These are phyloP conservation scores for Panthera tigris DNA, from an alignment of 2,113 vertebrate species.

Conservation along the genomic window DNA sequence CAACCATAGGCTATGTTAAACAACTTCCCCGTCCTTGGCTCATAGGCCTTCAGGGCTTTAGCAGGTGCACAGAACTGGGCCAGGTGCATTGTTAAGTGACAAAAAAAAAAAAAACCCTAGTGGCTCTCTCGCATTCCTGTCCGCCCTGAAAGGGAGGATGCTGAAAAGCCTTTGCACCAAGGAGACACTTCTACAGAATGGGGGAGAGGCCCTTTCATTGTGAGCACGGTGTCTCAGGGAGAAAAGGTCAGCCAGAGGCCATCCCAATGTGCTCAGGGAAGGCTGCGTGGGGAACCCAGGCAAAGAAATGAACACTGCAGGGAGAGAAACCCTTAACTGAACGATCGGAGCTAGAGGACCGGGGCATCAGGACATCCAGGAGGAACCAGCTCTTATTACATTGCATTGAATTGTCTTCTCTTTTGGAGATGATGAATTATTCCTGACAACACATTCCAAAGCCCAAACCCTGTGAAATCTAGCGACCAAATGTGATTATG, in stretches of 20 bases:
- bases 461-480: neutral
- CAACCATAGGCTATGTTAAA: conserved; percentile 44
- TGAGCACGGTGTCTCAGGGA: conserved; percentile 37
- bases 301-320: neutral
- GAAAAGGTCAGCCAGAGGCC: conserved; percentile 69
- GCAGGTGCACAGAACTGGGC: conserved; percentile 58
- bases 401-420: neutral
- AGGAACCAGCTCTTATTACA: neutral
- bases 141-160: neutral
- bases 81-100: conserved; percentile 39
- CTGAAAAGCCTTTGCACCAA: conserved; percentile 58
- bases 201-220: conserved; percentile 41
- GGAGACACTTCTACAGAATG: conserved; percentile 49
- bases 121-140: conserved; percentile 31
- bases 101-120: neutral
- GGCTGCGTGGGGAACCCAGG: conserved; percentile 23
- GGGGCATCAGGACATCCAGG: accelerated
- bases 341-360: neutral
- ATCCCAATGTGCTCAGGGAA: neutral
- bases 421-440: neutral
- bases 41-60: conserved; percentile 28
- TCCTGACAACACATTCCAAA: neutral
- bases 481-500: neutral
- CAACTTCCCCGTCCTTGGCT: neutral
- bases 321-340: neutral